Conservation (phyloP, 2,888 invertebrate species). For the Folsomia candida region DNA sequence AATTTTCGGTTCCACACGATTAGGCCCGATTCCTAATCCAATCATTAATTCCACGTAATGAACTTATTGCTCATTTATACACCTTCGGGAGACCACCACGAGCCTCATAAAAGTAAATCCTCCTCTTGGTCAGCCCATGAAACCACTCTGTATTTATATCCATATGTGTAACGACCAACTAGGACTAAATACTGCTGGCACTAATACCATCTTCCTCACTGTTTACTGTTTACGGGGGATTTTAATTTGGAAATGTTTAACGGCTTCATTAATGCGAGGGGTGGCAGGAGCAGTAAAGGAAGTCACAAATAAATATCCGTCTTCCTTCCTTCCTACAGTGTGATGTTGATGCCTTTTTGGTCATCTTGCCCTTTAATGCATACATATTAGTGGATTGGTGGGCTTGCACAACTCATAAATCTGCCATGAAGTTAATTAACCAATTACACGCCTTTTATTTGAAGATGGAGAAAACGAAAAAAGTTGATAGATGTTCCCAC, state of each 20-base stretch:
- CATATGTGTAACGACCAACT: no score
- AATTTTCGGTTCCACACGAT: no score
- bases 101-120: slow-evolving; percentile 2
- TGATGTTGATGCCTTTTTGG: slow-evolving; percentile 8
- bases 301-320: slow-evolving; percentile 6
- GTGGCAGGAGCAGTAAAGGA: neutral
- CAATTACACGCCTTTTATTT: slow-evolving; percentile 42
- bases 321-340: neutral
- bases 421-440: slow-evolving; percentile 44
- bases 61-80: slow-evolving; percentile 9
- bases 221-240: slow-evolving; percentile 12
- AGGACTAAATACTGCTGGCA: neutral
- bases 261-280: slow-evolving; percentile 15
- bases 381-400: slow-evolving; percentile 13
- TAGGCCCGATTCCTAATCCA: neutral
- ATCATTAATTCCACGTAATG: slow-evolving; percentile 5
- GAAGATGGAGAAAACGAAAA: slow-evolving; percentile 1
- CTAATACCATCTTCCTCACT: neutral
- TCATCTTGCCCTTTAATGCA: slow-evolving; percentile 8
- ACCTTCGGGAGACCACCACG: slow-evolving; percentile 4
- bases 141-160: no score
- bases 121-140: slow-evolving; percentile 3
- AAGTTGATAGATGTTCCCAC: neutral
- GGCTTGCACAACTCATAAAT: slow-evolving; percentile 37
- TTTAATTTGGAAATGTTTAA: slow-evolving; percentile 16